Conservation (phyloP, 2,888 invertebrate genomes). For the Ephialtes manifestator region DNA sequence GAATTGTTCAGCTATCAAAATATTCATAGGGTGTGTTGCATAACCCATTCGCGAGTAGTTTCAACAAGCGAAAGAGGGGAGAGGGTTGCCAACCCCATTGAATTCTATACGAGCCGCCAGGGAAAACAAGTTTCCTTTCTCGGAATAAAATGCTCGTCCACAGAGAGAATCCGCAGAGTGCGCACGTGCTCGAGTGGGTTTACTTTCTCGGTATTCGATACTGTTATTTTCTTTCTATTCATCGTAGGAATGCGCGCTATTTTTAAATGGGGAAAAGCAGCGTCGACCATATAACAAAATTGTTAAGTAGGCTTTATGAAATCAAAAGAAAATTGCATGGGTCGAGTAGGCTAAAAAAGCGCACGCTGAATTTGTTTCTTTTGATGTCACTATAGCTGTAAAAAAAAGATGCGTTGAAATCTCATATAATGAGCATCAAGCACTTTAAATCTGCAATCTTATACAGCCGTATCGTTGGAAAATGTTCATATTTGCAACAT, state of each 20-base stretch:
- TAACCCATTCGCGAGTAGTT: constrained; percentile 73
- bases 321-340: too few relatives aligned
- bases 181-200: constrained; percentile 75
- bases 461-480: too few relatives aligned
- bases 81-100: constrained; percentile 45
- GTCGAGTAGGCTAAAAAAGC: too few relatives aligned
- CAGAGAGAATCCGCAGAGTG: constrained; percentile 4
- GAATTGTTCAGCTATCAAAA: constrained; percentile 80
- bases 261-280: background rate
- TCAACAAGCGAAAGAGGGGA: constrained; percentile 37
- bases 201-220: constrained; percentile 44
- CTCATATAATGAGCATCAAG: too few relatives aligned
- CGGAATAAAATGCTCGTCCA: constrained; percentile 59
- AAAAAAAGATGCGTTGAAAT: too few relatives aligned
- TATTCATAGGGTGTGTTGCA: constrained; percentile 73
- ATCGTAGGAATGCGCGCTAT: background rate
- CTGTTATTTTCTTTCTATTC: constrained; percentile 35
- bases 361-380: too few relatives aligned
- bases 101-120: constrained; percentile 44
- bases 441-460: too few relatives aligned
- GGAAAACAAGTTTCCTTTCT: constrained; percentile 73
- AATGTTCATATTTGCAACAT: too few relatives aligned
- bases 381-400: too few relatives aligned
- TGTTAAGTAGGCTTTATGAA: background rate
- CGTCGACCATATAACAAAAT: constrained; percentile 64